Conservation (phyloP, 2,797 vertebrate species). For the Arremon brunneinucha region DNA sequence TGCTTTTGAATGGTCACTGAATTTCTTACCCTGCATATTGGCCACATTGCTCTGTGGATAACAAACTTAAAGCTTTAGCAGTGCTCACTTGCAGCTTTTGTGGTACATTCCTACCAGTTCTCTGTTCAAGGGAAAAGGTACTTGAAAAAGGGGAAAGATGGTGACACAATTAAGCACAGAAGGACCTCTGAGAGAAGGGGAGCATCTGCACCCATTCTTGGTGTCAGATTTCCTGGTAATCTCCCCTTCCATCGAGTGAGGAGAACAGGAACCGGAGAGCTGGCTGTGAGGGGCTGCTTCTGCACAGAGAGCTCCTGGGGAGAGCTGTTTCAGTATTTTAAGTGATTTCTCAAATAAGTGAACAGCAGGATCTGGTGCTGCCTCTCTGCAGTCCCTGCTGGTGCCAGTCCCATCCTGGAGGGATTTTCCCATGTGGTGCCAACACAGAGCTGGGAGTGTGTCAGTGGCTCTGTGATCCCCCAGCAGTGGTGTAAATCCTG, state of each 20-base stretch:
- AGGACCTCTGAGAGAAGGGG: background rate
- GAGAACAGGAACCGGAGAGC: background rate
- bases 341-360: background rate
- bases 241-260: background rate
- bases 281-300: background rate
- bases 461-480: rapidly evolving
- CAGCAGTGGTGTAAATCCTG: rapidly evolving
- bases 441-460: rapidly evolving
- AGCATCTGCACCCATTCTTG: background rate
- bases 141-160: background rate
- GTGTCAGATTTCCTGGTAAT: background rate
- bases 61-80: background rate
- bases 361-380: background rate
- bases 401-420: background rate
- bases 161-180: background rate
- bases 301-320: background rate
- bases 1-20: background rate
- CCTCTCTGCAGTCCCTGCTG: background rate
- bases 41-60: background rate
- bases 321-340: background rate
- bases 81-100: background rate
- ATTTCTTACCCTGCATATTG: background rate
- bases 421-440: rapidly evolving
- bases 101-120: rapidly evolving
- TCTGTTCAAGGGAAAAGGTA: background rate